phyloP scores from a whole-genome alignment of 1,140 invertebrate species.

The Drosophila ercepeae region DNA sequence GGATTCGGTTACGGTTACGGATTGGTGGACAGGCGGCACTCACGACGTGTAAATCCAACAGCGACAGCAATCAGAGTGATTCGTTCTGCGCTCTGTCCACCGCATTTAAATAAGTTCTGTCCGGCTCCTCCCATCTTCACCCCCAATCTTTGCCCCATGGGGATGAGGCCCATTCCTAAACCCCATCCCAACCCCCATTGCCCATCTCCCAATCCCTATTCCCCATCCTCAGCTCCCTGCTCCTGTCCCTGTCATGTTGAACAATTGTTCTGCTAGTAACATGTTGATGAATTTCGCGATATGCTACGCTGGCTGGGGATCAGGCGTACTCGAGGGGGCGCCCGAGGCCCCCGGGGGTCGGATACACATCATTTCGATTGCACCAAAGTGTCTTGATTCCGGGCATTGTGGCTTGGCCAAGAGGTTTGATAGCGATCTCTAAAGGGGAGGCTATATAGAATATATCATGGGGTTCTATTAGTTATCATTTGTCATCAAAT shows the following conservation, averaged over 20 bases:
- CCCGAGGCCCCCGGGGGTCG: conserved; percentile 20
- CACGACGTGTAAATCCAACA: conserved; percentile 79
- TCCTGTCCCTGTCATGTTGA: conserved; percentile 41
- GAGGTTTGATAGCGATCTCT: conserved; percentile 3
- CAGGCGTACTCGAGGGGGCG: conserved; percentile 13
- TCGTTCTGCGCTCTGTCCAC: conserved; percentile 50
- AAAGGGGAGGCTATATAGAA: background rate
- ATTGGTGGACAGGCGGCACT: conserved; percentile 38
- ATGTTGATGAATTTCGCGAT: conserved; percentile 71
- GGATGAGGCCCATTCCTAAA: background rate
- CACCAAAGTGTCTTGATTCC: conserved; percentile 25
- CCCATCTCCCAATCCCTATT: background rate
- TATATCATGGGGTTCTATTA: no score
- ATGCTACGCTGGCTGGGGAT: conserved; percentile 37
- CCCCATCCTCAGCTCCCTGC: background rate
- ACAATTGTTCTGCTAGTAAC: conserved; percentile 76
- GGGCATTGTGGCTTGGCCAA: conserved; percentile 13
- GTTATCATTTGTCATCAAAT: no score
- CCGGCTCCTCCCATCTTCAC: conserved; percentile 10
- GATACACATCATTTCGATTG: conserved; percentile 58
- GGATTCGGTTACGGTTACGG: background rate
- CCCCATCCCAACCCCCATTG: background rate
- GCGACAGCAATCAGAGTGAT: conserved; percentile 81
- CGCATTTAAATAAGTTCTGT: conserved; percentile 77
- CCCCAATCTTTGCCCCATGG: background rate